Conservation (phyloP, 2,113 vertebrate species). For the Sylvia atricapilla region DNA sequence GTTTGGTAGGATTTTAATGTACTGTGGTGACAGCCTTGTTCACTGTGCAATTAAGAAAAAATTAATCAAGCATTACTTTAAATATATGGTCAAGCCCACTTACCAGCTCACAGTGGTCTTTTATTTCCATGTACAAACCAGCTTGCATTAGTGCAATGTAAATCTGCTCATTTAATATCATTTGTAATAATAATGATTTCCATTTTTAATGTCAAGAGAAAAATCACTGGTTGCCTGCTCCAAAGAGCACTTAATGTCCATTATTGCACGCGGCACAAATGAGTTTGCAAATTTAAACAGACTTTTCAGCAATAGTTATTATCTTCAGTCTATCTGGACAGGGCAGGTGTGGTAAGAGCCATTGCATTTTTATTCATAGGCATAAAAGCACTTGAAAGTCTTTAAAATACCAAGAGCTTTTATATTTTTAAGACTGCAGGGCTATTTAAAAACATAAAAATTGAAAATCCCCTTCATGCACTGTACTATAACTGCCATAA, state of each 20-base stretch:
- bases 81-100: background rate
- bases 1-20: background rate
- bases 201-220: conserved; percentile 12
- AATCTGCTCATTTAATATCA: conserved; percentile 5
- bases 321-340: background rate
- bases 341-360: background rate
- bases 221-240: conserved; percentile 1
- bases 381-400: background rate
- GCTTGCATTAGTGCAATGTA: background rate
- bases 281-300: background rate
- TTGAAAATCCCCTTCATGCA: background rate
- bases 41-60: background rate
- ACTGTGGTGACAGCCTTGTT: background rate
- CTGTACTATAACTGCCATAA: background rate
- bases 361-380: background rate
- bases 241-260: conserved; percentile 11
- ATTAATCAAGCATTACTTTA: conserved; percentile 8
- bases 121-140: background rate
- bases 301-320: background rate
- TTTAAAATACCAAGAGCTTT: background rate
- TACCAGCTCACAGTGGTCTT: background rate
- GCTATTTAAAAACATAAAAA: background rate
- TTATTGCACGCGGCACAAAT: background rate
- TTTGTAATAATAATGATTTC: conserved; percentile 18
- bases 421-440: background rate